phyloP scores from a whole-genome alignment of 2,113 vertebrate species.

The Hipposideros armiger region DNA sequence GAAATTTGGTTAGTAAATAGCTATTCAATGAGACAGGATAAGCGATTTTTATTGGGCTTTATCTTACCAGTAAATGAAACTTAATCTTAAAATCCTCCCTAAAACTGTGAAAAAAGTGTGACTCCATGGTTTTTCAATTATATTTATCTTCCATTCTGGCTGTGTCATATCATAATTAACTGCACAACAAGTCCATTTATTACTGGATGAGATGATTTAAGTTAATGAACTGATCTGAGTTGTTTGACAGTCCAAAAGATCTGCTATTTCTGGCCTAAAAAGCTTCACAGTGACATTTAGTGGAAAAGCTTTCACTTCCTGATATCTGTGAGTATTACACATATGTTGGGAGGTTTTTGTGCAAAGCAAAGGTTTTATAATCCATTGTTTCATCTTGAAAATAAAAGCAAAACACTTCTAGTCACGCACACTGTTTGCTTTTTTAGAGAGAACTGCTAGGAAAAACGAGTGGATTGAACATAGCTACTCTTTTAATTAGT shows the following conservation, averaged over 20 bases:
- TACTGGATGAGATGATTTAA: slow-evolving; percentile 69
- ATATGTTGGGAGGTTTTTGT: slow-evolving; percentile 69
- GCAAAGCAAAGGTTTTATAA: slow-evolving; percentile 64
- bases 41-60: not conserved
- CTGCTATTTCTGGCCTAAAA: slow-evolving; percentile 73
- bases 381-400: slow-evolving; percentile 70
- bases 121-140: slow-evolving; percentile 24
- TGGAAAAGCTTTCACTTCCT: slow-evolving; percentile 45
- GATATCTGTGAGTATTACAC: slow-evolving; percentile 24
- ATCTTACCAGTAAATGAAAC: slow-evolving; percentile 23
- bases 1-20: not conserved
- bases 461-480: slow-evolving; percentile 63
- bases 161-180: slow-evolving; percentile 72
- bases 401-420: slow-evolving; percentile 64
- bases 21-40: not conserved
- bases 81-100: slow-evolving; percentile 44
- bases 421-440: slow-evolving; percentile 20
- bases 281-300: slow-evolving; percentile 27
- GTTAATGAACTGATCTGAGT: slow-evolving; percentile 66
- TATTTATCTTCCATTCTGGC: slow-evolving; percentile 64
- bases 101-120: not conserved
- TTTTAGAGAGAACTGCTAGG: slow-evolving; percentile 58
- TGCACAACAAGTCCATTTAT: slow-evolving; percentile 54
- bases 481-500: slow-evolving; percentile 63
- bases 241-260: slow-evolving; percentile 61